These are phyloP conservation scores for Macaca fascicularis DNA, from an alignment of 2,113 vertebrate genomes.

Conservation along the genomic window DNA sequence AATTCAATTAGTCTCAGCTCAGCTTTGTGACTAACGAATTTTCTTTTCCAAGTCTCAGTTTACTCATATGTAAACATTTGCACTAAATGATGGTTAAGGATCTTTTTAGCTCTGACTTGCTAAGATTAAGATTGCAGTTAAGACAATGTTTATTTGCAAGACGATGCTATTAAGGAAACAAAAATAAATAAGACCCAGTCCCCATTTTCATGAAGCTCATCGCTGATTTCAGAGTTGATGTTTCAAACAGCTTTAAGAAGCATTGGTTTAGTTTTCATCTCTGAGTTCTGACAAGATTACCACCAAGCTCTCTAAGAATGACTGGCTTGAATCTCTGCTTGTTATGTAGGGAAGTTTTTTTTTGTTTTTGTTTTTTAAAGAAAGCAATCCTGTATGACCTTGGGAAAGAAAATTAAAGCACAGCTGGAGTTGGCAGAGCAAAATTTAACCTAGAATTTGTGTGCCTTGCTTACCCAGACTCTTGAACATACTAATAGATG, in stretches of 20 bases:
- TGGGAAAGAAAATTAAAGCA: constrained; percentile 55
- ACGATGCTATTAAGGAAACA: not conserved
- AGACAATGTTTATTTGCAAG: not conserved
- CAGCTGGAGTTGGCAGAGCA: constrained; percentile 6
- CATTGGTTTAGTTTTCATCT: not conserved
- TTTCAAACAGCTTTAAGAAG: not conserved
- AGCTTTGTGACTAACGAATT: not conserved
- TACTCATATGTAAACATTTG: not conserved
- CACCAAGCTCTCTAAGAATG: not conserved
- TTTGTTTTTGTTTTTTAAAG: not conserved
- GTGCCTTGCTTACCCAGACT: not conserved
- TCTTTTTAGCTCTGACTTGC: not conserved
- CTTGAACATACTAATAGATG: not conserved
- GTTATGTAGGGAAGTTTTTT: not conserved
- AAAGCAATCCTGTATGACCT: constrained; percentile 15
- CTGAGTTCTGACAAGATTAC: not conserved
- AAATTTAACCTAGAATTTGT: not conserved
- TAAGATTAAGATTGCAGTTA: not conserved
- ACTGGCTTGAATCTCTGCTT: not conserved
- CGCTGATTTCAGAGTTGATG: not conserved
- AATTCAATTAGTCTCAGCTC: not conserved
- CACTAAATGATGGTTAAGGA: not conserved
- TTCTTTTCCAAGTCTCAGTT: not conserved
- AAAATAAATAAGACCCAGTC: not conserved
- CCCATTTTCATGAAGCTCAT: not conserved